Percentiles rank a stretch among this genome's conserved stretches.
Evolutionary conservation across 2,797 vertebrate genomes (phyloP).

Genomic region (Catharus ustulatus): DNA sequence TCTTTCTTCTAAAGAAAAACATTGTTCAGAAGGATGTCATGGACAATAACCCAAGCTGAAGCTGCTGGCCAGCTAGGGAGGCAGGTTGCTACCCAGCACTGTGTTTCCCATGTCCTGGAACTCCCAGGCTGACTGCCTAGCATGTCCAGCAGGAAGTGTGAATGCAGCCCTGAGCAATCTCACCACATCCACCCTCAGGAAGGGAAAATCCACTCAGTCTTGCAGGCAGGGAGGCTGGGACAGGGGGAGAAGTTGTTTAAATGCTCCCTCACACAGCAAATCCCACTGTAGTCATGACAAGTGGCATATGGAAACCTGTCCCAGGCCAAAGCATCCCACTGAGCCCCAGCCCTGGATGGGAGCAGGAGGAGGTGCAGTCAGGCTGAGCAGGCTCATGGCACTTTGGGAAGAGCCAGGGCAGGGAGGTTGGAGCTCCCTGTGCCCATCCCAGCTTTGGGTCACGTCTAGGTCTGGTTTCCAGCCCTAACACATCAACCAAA

Average conservation of each 20-base stretch:
- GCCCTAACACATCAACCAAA: background rate
- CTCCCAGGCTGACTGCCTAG: background rate
- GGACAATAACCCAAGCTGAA: background rate
- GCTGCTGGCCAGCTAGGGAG: background rate
- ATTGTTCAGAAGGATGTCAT: background rate
- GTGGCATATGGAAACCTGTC: background rate
- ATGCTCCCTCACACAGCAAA: background rate
- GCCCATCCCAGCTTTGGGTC: background rate
- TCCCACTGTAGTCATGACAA: background rate
- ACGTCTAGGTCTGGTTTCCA: background rate
- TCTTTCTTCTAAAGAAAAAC: background rate
- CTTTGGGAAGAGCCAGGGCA: background rate
- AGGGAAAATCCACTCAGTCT: background rate
- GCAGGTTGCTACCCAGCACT: background rate
- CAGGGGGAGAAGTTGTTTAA: background rate
- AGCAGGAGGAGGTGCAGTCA: background rate
- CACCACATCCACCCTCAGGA: background rate
- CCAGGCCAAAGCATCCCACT: accelerated
- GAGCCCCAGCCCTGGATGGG: background rate
- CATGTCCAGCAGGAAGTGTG: background rate
- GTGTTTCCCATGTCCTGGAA: background rate
- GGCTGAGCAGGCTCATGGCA: background rate
- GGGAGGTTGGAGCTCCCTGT: background rate
- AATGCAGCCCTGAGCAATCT: background rate
- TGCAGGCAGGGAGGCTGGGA: background rate